Evolutionary conservation across 2,888 invertebrate species (phyloP).

Genomic region (Callosobruchus maculatus): DNA sequence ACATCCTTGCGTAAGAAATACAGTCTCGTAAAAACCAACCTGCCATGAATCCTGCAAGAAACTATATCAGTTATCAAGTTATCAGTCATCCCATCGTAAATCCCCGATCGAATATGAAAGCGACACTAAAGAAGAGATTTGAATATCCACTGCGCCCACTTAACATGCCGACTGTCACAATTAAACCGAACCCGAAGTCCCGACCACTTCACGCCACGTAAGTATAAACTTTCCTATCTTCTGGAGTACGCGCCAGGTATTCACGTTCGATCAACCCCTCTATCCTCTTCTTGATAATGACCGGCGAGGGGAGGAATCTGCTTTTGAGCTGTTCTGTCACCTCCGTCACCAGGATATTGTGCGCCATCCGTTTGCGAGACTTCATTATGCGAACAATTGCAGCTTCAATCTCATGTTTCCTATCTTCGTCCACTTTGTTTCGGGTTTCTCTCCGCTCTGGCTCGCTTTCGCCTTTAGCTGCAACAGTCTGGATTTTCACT

Average conservation of each 20-base stretch:
- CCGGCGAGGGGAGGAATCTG: conserved; percentile 96
- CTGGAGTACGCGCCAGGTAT: conserved; percentile 94
- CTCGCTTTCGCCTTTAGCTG: conserved; percentile 95
- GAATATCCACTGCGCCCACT: background rate
- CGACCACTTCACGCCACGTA: conserved; percentile 76
- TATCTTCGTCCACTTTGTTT: conserved; percentile 92
- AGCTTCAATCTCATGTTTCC: conserved; percentile 99
- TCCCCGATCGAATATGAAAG: background rate
- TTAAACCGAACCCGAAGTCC: background rate
- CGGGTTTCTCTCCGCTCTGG: conserved; percentile 98
- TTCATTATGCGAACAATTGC: conserved; percentile 99
- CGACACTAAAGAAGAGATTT: background rate
- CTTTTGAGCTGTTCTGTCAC: conserved; percentile 96
- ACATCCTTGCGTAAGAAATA: background rate
- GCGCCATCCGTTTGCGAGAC: conserved; percentile 90
- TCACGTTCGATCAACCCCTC: conserved; percentile 99
- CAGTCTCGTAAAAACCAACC: background rate
- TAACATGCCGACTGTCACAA: background rate
- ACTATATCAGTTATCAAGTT: background rate
- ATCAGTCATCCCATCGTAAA: background rate
- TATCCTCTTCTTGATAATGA: conserved; percentile 98
- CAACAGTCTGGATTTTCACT: conserved; percentile 91
- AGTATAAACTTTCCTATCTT: conserved; percentile 95
- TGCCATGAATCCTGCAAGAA: background rate
- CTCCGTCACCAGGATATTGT: conserved; percentile 92